Conservation (phyloP, 2,888 invertebrate species). For the Listrodromus nycthemerus region DNA sequence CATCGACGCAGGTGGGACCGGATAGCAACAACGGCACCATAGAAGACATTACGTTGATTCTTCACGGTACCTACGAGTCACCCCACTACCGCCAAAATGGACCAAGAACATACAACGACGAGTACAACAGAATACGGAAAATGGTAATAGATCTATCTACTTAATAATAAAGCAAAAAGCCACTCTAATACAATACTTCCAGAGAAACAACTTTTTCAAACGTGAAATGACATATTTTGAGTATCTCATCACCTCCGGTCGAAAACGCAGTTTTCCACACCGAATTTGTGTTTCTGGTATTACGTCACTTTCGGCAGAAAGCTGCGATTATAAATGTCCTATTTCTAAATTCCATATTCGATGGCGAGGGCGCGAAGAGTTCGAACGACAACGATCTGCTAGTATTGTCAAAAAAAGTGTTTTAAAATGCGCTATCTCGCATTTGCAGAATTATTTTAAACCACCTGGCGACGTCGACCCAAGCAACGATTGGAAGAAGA, state of each 20-base stretch:
- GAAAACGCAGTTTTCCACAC: not conserved
- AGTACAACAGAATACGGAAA: slow-evolving; percentile 85
- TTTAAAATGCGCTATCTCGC: not conserved
- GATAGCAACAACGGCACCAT: slow-evolving; percentile 86
- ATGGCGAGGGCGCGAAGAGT: too few relatives aligned
- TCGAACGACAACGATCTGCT: too few relatives aligned
- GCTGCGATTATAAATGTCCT: too few relatives aligned
- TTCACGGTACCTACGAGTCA: slow-evolving; percentile 90
- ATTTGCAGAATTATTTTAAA: slow-evolving; percentile 57
- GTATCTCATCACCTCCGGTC: not conserved
- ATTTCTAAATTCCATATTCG: too few relatives aligned
- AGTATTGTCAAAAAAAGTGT: not conserved
- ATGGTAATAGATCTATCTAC: slow-evolving; percentile 69
- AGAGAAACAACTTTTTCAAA: too few relatives aligned
- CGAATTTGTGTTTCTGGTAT: too few relatives aligned
- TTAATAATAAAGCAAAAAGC: too few relatives aligned
- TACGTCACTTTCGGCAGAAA: too few relatives aligned
- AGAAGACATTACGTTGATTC: slow-evolving; percentile 86
- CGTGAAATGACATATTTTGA: too few relatives aligned
- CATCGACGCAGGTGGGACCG: slow-evolving; percentile 81
- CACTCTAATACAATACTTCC: too few relatives aligned
- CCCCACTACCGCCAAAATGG: slow-evolving; percentile 88
- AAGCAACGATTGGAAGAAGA: slow-evolving; percentile 30
- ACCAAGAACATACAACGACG: slow-evolving; percentile 86
- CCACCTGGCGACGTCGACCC: slow-evolving; percentile 31